A percentile compares a stretch with the other conserved stretches of the same genome.
Conservation (phyloP, 1,140 invertebrate genomes). For the Apis dorsata region DNA sequence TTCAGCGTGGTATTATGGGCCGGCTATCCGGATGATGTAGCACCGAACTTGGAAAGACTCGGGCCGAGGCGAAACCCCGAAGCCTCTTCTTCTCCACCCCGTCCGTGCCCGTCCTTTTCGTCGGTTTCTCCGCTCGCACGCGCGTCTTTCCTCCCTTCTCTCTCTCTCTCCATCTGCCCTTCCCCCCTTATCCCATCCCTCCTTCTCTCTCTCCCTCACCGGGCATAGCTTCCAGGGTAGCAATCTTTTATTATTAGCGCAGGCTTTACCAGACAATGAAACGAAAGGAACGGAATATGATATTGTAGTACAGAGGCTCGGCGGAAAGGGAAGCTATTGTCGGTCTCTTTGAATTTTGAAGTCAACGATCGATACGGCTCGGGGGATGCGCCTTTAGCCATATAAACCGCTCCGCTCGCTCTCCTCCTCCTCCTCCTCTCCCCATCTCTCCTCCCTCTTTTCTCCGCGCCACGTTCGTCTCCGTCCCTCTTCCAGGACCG, state of each 20-base stretch:
- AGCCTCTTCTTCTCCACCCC: slow-evolving; percentile 47
- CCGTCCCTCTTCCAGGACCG: slow-evolving; percentile 25
- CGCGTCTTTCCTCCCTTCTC: slow-evolving; percentile 58
- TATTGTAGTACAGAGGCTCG: slow-evolving; percentile 77
- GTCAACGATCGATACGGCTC: slow-evolving; percentile 80
- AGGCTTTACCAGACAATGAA: slow-evolving; percentile 81
- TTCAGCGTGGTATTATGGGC: slow-evolving; percentile 73
- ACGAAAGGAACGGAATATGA: slow-evolving; percentile 81
- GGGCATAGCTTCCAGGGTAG: slow-evolving; percentile 75
- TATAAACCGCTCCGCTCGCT: slow-evolving; percentile 69
- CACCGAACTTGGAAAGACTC: slow-evolving; percentile 75
- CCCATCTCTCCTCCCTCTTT: slow-evolving; percentile 25
- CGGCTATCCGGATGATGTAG: slow-evolving; percentile 78
- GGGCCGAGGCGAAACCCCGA: slow-evolving; percentile 50
- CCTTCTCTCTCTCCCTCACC: slow-evolving; percentile 43
- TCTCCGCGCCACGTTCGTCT: slow-evolving; percentile 39
- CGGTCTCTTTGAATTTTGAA: slow-evolving; percentile 82
- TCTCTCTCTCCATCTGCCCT: slow-evolving; percentile 27
- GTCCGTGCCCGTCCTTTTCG: slow-evolving; percentile 44
- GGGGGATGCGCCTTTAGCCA: slow-evolving; percentile 79
- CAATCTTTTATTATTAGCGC: slow-evolving; percentile 81
- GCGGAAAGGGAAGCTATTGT: slow-evolving; percentile 79
- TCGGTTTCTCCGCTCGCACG: slow-evolving; percentile 51
- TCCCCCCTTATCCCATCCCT: slow-evolving; percentile 29
- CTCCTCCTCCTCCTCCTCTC: slow-evolving; percentile 39